phyloP scores from a whole-genome alignment of 2,113 vertebrate genomes.

The Sus scrofa region T2T-Sscrofa CM000817.6:21089501-21090000 shows the following conservation, averaged over 20 bases:
- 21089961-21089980: neutral
- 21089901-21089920: neutral
- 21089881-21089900: neutral
- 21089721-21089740: neutral
- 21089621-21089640: neutral
- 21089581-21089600: neutral
- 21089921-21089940: conserved; percentile 34
- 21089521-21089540: neutral
- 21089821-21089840: neutral
- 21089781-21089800: neutral
- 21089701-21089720: neutral
- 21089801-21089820: neutral
- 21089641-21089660: conserved; percentile 6
- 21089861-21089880: conserved; percentile 1
- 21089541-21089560: neutral
- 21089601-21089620: neutral
- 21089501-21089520: neutral
- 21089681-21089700: conserved; percentile 22
- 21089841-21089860: neutral
- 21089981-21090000: neutral
- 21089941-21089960: conserved; percentile 4
- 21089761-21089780: neutral
- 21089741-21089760: neutral
- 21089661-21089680: neutral
- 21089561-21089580: neutral